Evolutionary conservation across 2,888 invertebrate genomes (phyloP).

Genomic region (Scaptomyza tumidula): DNA sequence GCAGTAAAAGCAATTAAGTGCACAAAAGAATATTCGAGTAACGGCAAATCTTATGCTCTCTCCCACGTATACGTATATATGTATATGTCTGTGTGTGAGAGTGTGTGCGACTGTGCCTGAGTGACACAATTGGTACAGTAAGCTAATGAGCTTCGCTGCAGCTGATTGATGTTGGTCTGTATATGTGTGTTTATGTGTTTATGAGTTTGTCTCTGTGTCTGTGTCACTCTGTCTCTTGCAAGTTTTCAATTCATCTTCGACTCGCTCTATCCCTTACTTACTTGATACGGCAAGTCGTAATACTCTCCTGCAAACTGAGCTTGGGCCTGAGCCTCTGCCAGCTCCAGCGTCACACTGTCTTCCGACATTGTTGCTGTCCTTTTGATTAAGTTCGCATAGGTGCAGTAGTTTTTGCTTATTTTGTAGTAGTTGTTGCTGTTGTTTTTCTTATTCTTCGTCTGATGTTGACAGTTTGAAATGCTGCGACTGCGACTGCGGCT

Average conservation of each 20-base stretch:
- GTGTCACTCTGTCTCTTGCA: conserved; percentile 3
- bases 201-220: background rate
- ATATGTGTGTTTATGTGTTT: conserved; percentile 1
- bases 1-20: conserved; percentile 60
- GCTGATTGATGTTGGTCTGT: conserved; percentile 47
- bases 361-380: conserved; percentile 39
- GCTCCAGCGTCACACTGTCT: conserved; percentile 28
- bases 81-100: conserved; percentile 1
- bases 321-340: conserved; percentile 45
- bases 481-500: background rate
- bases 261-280: conserved; percentile 48
- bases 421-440: conserved; percentile 23
- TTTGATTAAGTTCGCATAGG: conserved; percentile 61
- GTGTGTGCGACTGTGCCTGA: conserved; percentile 13
- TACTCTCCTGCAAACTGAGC: conserved; percentile 56
- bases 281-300: conserved; percentile 63
- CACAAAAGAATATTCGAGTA: conserved; percentile 47
- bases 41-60: conserved; percentile 22
- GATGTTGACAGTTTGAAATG: conserved; percentile 17
- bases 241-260: conserved; percentile 2
- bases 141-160: conserved; percentile 58
- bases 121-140: conserved; percentile 54
- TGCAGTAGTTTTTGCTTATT: conserved; percentile 18
- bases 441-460: conserved; percentile 20
- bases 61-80: conserved; percentile 1